These are phyloP conservation scores for Hafferia zeledoni DNA, from an alignment of 2,797 vertebrate species.

Conservation along the genomic window DNA sequence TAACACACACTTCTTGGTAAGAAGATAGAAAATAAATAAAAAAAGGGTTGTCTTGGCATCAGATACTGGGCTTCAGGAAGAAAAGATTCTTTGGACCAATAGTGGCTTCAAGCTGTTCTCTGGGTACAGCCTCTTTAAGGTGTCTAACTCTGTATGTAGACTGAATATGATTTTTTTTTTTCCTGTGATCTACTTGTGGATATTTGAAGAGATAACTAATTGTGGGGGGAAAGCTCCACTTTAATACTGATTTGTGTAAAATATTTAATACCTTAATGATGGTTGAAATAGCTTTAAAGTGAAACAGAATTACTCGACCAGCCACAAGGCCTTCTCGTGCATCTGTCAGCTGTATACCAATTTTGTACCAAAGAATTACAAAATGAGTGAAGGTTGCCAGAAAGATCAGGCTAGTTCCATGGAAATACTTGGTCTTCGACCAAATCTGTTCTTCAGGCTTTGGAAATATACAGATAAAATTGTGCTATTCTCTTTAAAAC, in stretches of 20 bases:
- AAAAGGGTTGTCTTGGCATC: not conserved
- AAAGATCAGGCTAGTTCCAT: not conserved
- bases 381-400: not conserved
- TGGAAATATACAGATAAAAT: not conserved
- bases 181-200: not conserved
- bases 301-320: not conserved
- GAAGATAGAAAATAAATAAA: not conserved
- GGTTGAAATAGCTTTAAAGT: not conserved
- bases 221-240: too few species aligned
- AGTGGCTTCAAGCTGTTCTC: not conserved
- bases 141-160: not conserved
- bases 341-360: not conserved
- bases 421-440: not conserved
- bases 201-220: not conserved
- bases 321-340: not conserved
- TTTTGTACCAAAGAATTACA: not conserved
- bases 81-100: not conserved
- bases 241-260: not conserved
- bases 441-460: not conserved
- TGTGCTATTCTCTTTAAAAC: not conserved
- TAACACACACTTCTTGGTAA: not conserved
- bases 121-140: not conserved
- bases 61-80: not conserved
- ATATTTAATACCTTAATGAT: not conserved
- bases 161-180: not conserved